phyloP scores from a whole-genome alignment of 2,113 vertebrate species.

The Ciconia stormi region DNA sequence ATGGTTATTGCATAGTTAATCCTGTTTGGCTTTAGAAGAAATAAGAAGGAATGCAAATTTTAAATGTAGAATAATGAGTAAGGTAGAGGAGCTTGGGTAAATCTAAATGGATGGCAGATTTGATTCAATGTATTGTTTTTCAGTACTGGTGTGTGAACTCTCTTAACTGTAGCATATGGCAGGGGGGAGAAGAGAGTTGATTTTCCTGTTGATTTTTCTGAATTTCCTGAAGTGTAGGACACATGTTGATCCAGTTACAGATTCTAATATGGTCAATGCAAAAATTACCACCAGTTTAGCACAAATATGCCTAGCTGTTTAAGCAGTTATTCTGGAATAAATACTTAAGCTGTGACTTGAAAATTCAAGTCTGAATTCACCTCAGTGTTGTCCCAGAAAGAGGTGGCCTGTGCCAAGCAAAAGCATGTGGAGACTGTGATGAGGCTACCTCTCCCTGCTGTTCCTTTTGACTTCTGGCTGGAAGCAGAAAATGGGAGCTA shows the following conservation, averaged over 20 bases:
- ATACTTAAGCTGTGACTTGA: not conserved
- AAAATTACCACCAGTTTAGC: not conserved
- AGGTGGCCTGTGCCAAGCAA: not conserved
- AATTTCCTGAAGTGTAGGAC: not conserved
- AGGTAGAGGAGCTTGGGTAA: not conserved
- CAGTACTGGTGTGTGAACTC: not conserved
- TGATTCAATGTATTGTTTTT: not conserved
- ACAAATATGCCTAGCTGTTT: not conserved
- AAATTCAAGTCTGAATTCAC: conserved; percentile 3
- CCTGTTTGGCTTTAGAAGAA: not conserved
- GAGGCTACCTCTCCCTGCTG: conserved; percentile 2
- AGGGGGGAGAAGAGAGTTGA: not conserved
- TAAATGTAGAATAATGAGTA: not conserved
- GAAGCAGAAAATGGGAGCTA: not conserved
- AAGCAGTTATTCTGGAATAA: not conserved
- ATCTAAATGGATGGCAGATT: not conserved
- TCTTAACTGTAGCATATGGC: not conserved
- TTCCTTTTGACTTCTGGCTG: conserved; percentile 9
- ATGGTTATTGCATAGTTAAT: not conserved
- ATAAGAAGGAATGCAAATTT: not conserved
- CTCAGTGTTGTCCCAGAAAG: not conserved
- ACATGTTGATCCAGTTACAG: not conserved
- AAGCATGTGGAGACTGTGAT: not conserved
- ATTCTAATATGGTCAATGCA: not conserved
- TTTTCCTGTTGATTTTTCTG: not conserved